Base-by-base conservation (phyloP, 2,113 vertebrate species). In the Blennius ocellaris region DNA sequence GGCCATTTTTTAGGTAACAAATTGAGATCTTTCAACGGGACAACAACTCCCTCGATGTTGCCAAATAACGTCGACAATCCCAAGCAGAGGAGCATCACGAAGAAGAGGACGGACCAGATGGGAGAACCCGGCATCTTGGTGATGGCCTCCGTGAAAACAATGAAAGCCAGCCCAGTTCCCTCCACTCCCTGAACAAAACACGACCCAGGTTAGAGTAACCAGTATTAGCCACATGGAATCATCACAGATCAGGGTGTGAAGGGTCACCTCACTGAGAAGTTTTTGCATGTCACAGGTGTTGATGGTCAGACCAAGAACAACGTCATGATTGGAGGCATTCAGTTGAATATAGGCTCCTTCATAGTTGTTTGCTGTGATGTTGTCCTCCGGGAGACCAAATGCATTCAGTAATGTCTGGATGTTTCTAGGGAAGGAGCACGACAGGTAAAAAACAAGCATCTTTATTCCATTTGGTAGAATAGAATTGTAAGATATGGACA, bases 1-100 rank as follows among this genome's bases (percentile, higher is more conserved):
- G 97, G 96, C 88, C 95, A 95, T 36, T 83, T 94, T 48, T 91
- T 8, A 0, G 96, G 89, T 44, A 96, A 51, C 0, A 96, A 0
- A 0, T 92, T 89, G 17, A 98, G 90, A 60, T 98, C 96, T 84
- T 93, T 92, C 47, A 98, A 82, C 17, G 97, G 97, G 15, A 96
- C 95, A 0, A 95, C 83, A 44, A 97, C 94, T 0, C 96, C 96
- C 73, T 98, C 96, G 36, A 96, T 94, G 79, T 96, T 97, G 6
- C 96, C 96, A 50, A 98, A 97, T 92, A 98, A 95, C n/a, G 95
- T 96, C 0, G 96, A 98, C 68, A 98, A 89, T 43, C 97, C 97
- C 57, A 98, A 85, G 70, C 97, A 98, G 87, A 98, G 94, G 7
- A 98, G 94, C 97, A 98, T 98, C 83, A 95, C 7, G 76, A 98